Percentiles rank a stretch among this genome's conserved stretches.
These are phyloP conservation scores for Epinephelus malabaricus DNA, from an alignment of 2,797 vertebrate genomes.

Conservation along the genomic window DNA sequence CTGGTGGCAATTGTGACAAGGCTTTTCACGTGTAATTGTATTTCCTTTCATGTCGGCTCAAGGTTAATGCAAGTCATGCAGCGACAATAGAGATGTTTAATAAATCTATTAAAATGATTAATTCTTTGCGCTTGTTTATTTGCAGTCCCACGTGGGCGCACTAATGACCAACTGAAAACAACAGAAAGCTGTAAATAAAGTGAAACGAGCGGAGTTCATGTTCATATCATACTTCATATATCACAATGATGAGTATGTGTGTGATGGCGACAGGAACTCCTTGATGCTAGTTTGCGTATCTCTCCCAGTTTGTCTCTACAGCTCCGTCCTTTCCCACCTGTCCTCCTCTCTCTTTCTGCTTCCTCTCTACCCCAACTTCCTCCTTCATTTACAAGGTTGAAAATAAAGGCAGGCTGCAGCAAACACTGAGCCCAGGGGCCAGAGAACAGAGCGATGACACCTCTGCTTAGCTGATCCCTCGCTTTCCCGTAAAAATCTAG, in stretches of 20 bases:
- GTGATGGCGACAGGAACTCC: constrained; percentile 37
- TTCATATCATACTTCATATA: constrained; percentile 9
- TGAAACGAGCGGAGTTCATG: background rate
- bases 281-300: constrained; percentile 38
- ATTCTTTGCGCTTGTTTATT: constrained; percentile 37
- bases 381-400: constrained; percentile 38
- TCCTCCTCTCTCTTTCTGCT: background rate
- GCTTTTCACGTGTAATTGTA: constrained; percentile 49
- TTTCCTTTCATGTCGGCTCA: constrained; percentile 49
- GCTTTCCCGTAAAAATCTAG: constrained; percentile 23
- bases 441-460: constrained; percentile 18
- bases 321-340: constrained; percentile 7
- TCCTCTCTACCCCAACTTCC: background rate
- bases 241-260: background rate
- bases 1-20: constrained; percentile 53
- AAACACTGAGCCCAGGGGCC: constrained; percentile 23
- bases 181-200: constrained; percentile 5
- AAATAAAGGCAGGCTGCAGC: constrained; percentile 22
- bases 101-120: constrained; percentile 49
- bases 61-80: constrained; percentile 56
- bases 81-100: constrained; percentile 51
- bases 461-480: constrained; percentile 26
- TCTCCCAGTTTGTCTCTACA: background rate
- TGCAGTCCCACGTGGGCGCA: constrained; percentile 6
- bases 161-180: constrained; percentile 6